A percentile compares a stretch with the other conserved stretches of the same genome.
Conservation (phyloP, 2,113 vertebrate species). For the Physeter macrocephalus region DNA sequence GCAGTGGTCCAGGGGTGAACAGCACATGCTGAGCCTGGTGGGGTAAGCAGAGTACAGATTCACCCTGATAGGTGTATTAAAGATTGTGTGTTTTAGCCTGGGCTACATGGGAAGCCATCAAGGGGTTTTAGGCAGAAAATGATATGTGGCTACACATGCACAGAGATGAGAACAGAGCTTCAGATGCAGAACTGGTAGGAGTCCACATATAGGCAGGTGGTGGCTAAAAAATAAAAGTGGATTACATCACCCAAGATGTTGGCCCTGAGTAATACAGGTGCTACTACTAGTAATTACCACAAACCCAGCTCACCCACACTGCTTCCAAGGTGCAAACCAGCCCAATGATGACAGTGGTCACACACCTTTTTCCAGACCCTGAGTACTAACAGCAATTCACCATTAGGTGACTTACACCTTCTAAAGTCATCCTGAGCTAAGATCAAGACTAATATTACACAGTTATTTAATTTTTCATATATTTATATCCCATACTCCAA, state of each 20-base stretch:
- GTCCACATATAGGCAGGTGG: not conserved
- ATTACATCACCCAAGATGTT: not conserved
- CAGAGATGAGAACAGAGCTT: not conserved
- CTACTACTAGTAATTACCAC: not conserved
- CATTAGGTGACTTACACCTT: not conserved
- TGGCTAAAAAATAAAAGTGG: not conserved
- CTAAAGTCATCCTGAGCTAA: not conserved
- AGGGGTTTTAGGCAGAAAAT: not conserved
- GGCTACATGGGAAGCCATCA: not conserved
- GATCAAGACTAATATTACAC: not conserved
- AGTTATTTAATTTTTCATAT: not conserved
- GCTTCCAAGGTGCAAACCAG: not conserved
- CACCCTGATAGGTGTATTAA: not conserved
- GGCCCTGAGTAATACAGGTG: not conserved
- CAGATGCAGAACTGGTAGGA: not conserved
- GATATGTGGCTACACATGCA: not conserved
- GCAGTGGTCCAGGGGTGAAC: accelerated
- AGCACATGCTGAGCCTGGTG: not conserved
- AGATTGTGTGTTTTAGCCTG: not conserved
- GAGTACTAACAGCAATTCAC: not conserved
- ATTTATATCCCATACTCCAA: not conserved
- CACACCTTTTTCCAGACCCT: not conserved
- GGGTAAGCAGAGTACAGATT: not conserved
- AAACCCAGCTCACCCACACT: not conserved
- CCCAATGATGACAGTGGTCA: not conserved